Base-by-base conservation (phyloP, 2,888 invertebrate genomes). In the Hydriomena furcata region DNA sequence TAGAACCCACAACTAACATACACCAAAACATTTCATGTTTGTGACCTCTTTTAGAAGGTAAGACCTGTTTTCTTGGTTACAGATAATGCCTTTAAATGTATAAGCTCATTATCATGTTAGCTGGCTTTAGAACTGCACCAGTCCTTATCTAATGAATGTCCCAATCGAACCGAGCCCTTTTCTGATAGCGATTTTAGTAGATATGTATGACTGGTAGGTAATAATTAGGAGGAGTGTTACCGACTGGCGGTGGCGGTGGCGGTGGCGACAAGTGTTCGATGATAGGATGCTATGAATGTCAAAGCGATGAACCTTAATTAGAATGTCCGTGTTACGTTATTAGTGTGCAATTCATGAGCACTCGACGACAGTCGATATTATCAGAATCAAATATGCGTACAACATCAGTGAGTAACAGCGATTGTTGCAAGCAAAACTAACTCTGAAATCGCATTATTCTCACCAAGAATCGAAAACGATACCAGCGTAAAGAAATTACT, bases 231-330 rank as follows among this genome's bases (percentile, higher is more conserved):
- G 78, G 79, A 68, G 76, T 84, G 88, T 85, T 81, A 85, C 82
- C 68, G 79, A 84, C 65, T 82, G 79, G 36, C 52, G 46, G 45
- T 82, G 79, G 31, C 51, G 46, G 42, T 82, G 79, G 36, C 52
- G 46, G 45, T 82, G 79, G 31, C 51, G 46, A 46, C 31, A 38
- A 37, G 45, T 46, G 46, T 79, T 79, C 78, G 72, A 84, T 88
- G 87, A 82, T 83, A 78, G 76, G 79, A 88, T 89, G 84, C 76
- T 76, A 89, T 88, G 88, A 90, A 89, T 88, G 88, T 88, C 89
- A 90, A 90, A 90, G 89, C 89, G 85, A 89, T 90, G 89, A 86
- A 87, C 86, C 87, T 84, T 86, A 85, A 84, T 89, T 86, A 87
- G 75, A 89, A 86, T 85, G 84, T 87, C 82, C 80, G 84, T 88